These are phyloP conservation scores for Harpalus rubripes DNA, from an alignment of 2,888 invertebrate species.

Conservation along the genomic window DNA sequence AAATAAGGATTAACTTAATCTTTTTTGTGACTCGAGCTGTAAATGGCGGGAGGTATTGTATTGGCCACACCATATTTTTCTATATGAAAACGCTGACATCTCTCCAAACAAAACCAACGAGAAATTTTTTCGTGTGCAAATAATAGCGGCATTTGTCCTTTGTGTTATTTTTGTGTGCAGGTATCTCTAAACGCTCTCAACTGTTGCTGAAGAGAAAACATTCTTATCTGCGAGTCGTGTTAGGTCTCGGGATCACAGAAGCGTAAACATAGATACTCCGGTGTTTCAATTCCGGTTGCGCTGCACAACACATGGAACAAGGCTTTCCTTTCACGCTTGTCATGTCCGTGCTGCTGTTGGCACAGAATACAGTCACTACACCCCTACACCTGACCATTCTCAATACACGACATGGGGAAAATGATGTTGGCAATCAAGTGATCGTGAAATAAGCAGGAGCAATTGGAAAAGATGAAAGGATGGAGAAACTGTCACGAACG, in stretches of 20 bases:
- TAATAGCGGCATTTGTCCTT: not conserved
- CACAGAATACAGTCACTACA: not conserved
- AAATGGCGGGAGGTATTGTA: no score
- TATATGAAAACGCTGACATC: not conserved
- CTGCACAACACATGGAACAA: slow-evolving; percentile 26
- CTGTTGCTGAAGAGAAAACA: slow-evolving; percentile 32
- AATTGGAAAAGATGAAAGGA: no score
- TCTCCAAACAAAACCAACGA: not conserved
- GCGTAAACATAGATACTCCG: slow-evolving; percentile 26
- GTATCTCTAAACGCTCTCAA: slow-evolving; percentile 14
- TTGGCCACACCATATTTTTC: no score
- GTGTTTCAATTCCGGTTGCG: slow-evolving; percentile 18
- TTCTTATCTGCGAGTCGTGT: slow-evolving; percentile 17
- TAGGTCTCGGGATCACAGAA: slow-evolving; percentile 23
- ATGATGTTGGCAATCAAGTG: not conserved
- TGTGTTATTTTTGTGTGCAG: not conserved
- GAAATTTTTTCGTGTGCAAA: not conserved
- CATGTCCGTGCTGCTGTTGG: slow-evolving; percentile 12
- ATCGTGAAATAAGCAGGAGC: not conserved
- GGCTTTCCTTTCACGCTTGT: slow-evolving; percentile 39
- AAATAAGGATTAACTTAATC: no score
- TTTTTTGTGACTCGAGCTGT: no score
- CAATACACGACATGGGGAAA: not conserved
- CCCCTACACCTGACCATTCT: not conserved
- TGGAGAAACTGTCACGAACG: no score